Base-by-base conservation (phyloP, 2,888 invertebrate genomes). In the Laspeyria flexula region DNA sequence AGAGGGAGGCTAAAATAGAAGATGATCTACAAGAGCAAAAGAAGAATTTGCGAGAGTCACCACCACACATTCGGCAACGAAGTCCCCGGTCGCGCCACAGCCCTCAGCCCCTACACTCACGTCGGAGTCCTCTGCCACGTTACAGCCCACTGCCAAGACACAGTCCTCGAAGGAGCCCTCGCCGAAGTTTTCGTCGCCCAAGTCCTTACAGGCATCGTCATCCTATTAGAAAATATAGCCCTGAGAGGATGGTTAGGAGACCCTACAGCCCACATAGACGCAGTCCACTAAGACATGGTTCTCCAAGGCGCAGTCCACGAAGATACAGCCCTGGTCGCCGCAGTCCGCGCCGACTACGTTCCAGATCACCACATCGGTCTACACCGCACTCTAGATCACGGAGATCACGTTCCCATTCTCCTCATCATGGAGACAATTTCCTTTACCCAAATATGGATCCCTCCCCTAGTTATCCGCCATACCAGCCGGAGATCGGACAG, bases 361-460 rank as follows among this genome's bases (percentile, higher is more conserved):
- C 72, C n/a, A 73, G 75, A 58, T 73, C 75, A 21, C 75, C 71
- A 27, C n/a, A n/a, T n/a, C n/a, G n/a, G n/a, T n/a, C n/a, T n/a
- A 38, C 45, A 12, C 57, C 60, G 44, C 59, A 55, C 18, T 25
- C 39, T 3, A 45, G 52, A 3, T 27, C 58, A 3, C 40, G 52
- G 44, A 69, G 57, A 55, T 68, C 75, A 41, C 65, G 43, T 3
- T 61, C 71, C 3, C 59, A 55, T 47, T 64, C 70, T 5, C 63
- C 64, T 35, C 46, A 21, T 10, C 54, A 10, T 12, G 53, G 47
- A 49, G 81, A 86, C 48, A 75, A 54, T 35, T 85, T 84, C 46
- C 67, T 83, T 13, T 85, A 87, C 50, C 83, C 85, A 15, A 71
- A 75, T 11, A 45, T 61, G 9, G 40, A 53, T 34, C 4, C 16